Evolutionary conservation across 2,797 vertebrate genomes (phyloP).

Genomic region (Oreonectes daqikongensis): DNA sequence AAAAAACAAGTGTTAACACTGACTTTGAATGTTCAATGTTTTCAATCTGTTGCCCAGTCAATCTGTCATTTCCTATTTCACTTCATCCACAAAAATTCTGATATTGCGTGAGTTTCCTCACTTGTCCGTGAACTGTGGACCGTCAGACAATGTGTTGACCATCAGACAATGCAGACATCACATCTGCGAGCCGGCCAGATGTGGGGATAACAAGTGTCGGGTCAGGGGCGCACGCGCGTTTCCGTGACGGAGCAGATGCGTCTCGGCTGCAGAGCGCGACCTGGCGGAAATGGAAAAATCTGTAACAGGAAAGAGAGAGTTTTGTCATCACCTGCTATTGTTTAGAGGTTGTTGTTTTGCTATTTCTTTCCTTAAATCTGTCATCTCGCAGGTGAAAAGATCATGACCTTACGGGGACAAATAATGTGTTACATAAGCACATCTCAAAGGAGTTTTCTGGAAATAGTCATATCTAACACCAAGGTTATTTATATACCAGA

Average conservation of each 20-base stretch:
- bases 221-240: constrained; percentile 36
- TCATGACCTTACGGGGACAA: background rate
- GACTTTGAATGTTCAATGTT: too few relatives aligned
- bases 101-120: constrained; percentile 13
- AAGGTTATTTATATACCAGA: background rate
- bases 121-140: constrained; percentile 44
- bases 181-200: constrained; percentile 14
- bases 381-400: constrained; percentile 7
- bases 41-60: background rate
- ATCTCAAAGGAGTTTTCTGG: background rate
- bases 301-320: constrained; percentile 36
- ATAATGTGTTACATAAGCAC: background rate
- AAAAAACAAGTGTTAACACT: too few relatives aligned
- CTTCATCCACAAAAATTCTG: background rate
- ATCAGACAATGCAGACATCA: constrained; percentile 21
- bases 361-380: constrained; percentile 21
- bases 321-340: constrained; percentile 42
- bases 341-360: constrained; percentile 15
- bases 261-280: constrained; percentile 14
- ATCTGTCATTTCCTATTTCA: background rate
- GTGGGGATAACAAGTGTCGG: constrained; percentile 4
- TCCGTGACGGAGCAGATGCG: constrained; percentile 27
- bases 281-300: constrained; percentile 45
- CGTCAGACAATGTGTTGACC: constrained; percentile 17
- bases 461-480: background rate